Base-by-base conservation (phyloP, 1,140 invertebrate species). In the Marisa cornuarietis region DNA sequence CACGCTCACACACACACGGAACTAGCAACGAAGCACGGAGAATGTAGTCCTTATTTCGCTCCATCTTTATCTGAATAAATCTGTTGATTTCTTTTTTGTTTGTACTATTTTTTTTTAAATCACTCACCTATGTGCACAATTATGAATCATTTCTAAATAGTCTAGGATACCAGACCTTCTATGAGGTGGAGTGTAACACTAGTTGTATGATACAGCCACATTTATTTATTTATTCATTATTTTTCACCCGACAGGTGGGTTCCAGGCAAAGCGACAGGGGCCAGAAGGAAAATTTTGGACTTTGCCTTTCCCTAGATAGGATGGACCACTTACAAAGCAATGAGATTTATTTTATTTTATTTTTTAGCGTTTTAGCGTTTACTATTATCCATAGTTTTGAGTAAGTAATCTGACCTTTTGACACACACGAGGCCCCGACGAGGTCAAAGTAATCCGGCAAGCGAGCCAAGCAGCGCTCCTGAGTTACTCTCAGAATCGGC, bases 381-480 rank as follows among this genome's bases (percentile, higher is more conserved):
- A 68, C 9, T 14, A 13, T 22, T 13, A 13, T 68, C 0, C 0
- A 13, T 16, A 16, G 13, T 31, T 11, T 13, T 13, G 11, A 22
- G 62, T 63, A 18, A 63, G 62, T 9, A 71, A 49, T 22, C 16
- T n/a, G 42, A 77, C 76, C 76, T 68, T 68, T 68, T 51, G 24
- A n/a, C 31, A 77, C 42, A 62, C 78, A 79, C 54, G n/a, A 31
- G 18, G 71, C 68, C 0, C 22, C 61, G 14, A 8, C 18, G 22
- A 79, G 22, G 49, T 42, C 31, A 8, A 72, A 31, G 69, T 79
- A 72, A 18, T 24, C 22, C 54, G 69, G 69, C 24, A 26, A 26
- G 20, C 24, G 24, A 8, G 26, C 42, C 68, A 79, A 7, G 20
- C 78, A 79, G 10, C 10, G n/a, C 26, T 13, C 24, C 2, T 20